phyloP scores from a whole-genome alignment of 2,888 invertebrate species.

The Lasioglossum pauxillum region DNA sequence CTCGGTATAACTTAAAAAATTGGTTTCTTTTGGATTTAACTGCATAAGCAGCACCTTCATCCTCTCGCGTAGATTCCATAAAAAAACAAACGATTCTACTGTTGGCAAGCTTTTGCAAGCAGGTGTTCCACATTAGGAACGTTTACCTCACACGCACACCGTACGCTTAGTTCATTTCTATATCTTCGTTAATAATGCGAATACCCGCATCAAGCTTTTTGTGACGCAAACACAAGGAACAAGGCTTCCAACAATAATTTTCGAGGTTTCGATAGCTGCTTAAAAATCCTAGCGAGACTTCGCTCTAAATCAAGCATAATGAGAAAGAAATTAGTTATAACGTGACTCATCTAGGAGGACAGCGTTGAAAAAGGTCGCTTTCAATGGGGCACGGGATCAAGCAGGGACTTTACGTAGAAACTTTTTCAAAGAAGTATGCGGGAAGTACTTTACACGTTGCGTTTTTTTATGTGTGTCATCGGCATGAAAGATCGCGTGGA shows the following conservation, averaged over 20 bases:
- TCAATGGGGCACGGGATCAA: slow-evolving; percentile 16
- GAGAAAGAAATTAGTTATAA: slow-evolving; percentile 8
- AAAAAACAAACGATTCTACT: background rate
- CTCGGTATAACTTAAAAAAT: background rate
- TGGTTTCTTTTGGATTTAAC: background rate
- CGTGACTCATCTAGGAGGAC: background rate
- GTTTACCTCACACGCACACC: background rate
- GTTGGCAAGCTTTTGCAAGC: background rate
- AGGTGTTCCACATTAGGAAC: background rate
- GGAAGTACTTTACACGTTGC: slow-evolving; percentile 38
- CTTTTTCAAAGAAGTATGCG: slow-evolving; percentile 17
- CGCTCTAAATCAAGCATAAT: slow-evolving; percentile 14
- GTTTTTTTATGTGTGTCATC: slow-evolving; percentile 34
- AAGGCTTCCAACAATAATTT: background rate
- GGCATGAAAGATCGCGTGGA: slow-evolving; percentile 31
- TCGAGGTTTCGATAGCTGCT: background rate
- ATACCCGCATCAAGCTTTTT: background rate
- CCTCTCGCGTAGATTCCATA: background rate
- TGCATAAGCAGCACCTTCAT: background rate
- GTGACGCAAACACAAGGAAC: no score
- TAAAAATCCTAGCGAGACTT: background rate
- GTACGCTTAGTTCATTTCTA: background rate
- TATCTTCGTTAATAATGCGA: background rate
- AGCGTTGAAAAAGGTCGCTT: slow-evolving; percentile 1
- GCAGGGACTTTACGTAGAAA: slow-evolving; percentile 20